phyloP scores from a whole-genome alignment of 2,888 invertebrate genomes.

The Himalopsyche kuldschensis region DNA sequence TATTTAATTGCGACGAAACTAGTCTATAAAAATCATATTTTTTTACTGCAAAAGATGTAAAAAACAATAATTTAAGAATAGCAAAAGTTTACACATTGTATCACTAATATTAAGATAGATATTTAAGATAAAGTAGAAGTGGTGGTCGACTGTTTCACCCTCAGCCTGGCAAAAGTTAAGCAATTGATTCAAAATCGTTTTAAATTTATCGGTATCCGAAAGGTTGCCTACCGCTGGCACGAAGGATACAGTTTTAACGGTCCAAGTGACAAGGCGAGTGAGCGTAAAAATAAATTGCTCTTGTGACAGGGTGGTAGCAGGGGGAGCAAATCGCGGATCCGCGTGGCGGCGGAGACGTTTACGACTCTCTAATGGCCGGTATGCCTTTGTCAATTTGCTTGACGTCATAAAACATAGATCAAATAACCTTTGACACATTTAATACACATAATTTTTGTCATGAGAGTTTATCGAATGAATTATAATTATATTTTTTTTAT shows the following conservation, averaged over 20 bases:
- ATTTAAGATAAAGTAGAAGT: no score
- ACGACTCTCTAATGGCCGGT: neutral
- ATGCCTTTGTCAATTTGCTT: neutral
- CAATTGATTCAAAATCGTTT: no score
- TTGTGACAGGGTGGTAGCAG: neutral
- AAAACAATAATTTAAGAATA: no score
- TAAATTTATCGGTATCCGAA: no score
- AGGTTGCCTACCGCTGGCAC: no score
- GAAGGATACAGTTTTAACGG: neutral
- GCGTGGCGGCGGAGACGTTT: neutral
- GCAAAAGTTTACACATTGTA: no score
- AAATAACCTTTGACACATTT: neutral
- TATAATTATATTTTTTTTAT: neutral
- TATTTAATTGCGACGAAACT: no score
- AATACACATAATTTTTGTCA: neutral
- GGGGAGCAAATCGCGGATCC: neutral
- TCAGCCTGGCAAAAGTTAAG: no score
- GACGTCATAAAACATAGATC: neutral
- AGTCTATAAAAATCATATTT: no score
- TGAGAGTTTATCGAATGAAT: neutral
- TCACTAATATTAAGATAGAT: no score
- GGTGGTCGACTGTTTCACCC: no score
- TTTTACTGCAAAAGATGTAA: no score
- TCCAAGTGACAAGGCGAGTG: neutral
- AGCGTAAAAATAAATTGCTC: neutral